Conservation (phyloP, 1,140 invertebrate genomes). For the Maniola jurtina region DNA sequence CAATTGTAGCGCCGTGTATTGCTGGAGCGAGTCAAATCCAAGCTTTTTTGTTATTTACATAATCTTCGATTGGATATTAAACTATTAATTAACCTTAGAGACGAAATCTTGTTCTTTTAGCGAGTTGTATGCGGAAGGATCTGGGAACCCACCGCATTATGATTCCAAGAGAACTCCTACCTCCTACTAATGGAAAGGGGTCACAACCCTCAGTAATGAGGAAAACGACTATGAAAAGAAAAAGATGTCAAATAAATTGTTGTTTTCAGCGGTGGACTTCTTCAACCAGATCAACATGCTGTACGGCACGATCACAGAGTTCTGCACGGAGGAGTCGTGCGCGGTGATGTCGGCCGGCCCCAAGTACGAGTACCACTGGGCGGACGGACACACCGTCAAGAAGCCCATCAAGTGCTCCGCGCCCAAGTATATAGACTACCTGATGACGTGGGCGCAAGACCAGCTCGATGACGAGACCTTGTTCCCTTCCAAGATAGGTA, state of each 20-base stretch:
- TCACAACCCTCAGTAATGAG: no score
- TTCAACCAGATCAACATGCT: conserved; percentile 99
- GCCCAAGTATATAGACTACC: conserved; percentile 99
- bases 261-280: conserved; percentile 94
- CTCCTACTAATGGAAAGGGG: no score
- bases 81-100: no score
- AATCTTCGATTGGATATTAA: no score
- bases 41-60: no score
- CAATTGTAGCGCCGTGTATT: no score
- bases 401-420: conserved; percentile 99
- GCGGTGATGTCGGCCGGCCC: conserved; percentile 98
- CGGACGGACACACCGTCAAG: conserved; percentile 98
- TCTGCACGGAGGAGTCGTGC: conserved; percentile 98
- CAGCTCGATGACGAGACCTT: conserved; percentile 98
- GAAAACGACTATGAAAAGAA: no score
- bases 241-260: background rate
- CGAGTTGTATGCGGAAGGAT: no score
- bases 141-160: no score
- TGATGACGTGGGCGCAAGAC: conserved; percentile 99
- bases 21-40: no score
- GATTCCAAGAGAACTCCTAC: no score
- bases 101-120: no score
- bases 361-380: conserved; percentile 99
- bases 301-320: conserved; percentile 99
- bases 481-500: conserved; percentile 99